phyloP scores from a whole-genome alignment of 1,140 invertebrate species.

The Apis laboriosa region DNA sequence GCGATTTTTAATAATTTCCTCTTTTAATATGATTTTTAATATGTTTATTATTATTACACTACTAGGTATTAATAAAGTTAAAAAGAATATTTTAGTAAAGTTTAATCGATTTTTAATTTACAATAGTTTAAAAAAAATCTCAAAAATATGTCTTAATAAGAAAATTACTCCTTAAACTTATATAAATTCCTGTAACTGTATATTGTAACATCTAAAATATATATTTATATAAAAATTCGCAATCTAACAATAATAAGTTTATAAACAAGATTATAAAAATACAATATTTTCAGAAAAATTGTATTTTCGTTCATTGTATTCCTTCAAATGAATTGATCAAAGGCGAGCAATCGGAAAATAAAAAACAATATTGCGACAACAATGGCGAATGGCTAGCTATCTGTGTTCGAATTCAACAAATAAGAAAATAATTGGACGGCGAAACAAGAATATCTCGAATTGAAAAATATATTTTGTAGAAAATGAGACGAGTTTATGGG shows the following conservation, averaged over 20 bases:
- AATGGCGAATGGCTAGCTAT: slow-evolving; percentile 24
- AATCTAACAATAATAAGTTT: not conserved
- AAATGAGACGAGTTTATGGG: slow-evolving; percentile 27
- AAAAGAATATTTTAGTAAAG: no score
- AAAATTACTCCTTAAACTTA: no score
- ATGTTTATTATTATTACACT: no score
- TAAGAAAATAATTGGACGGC: slow-evolving; percentile 33
- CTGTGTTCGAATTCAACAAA: slow-evolving; percentile 2
- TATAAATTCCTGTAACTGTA: no score
- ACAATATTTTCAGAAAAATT: slow-evolving; percentile 26
- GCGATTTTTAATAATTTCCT: no score
- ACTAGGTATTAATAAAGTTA: no score
- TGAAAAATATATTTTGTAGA: slow-evolving; percentile 41
- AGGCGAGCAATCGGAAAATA: slow-evolving; percentile 51
- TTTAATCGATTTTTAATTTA: no score
- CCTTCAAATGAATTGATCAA: slow-evolving; percentile 13
- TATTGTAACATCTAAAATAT: no score
- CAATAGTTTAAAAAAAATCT: no score
- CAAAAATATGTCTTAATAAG: no score
- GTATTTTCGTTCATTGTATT: slow-evolving; percentile 5
- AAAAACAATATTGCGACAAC: slow-evolving; percentile 50
- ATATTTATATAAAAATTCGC: no score
- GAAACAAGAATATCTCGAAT: slow-evolving; percentile 31
- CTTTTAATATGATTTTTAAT: no score
- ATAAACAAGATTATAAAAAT: not conserved